phyloP scores from a whole-genome alignment of 2,888 invertebrate species.

The Sericinus montela region DNA sequence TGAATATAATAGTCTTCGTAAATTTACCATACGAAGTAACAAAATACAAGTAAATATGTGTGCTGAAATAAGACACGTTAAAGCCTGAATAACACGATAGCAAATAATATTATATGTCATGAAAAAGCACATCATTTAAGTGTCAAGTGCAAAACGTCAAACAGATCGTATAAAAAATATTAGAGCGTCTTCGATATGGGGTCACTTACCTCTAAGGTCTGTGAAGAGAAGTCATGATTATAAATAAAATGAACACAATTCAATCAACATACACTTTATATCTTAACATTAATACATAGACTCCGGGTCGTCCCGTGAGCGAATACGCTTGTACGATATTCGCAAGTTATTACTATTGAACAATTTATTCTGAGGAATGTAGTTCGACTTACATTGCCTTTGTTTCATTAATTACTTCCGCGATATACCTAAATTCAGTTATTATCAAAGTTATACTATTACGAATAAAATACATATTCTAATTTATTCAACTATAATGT shows the following conservation, averaged over 20 bases:
- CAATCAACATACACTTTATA: conserved; percentile 79
- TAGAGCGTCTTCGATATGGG: conserved; percentile 32
- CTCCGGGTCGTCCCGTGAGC: conserved; percentile 45
- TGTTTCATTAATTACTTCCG: conserved; percentile 31
- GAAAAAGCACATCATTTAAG: background rate
- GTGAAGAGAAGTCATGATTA: conserved; percentile 71
- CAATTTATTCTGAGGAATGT: conserved; percentile 62
- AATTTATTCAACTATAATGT: conserved; percentile 28
- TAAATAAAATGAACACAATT: conserved; percentile 76
- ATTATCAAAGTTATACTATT: conserved; percentile 47
- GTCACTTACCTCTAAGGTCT: conserved; percentile 69
- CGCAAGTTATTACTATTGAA: conserved; percentile 35
- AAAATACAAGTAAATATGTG: background rate
- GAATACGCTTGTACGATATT: conserved; percentile 21
- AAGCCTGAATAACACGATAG: background rate
- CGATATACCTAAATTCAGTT: conserved; percentile 44
- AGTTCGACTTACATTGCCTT: conserved; percentile 60
- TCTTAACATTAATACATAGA: conserved; percentile 74
- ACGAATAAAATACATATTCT: conserved; percentile 43
- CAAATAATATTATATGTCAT: background rate
- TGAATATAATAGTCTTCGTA: background rate
- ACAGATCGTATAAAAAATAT: background rate
- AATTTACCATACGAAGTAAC: background rate
- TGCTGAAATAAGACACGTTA: background rate
- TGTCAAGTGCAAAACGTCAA: background rate